Evolutionary conservation across 2,113 vertebrate genomes (phyloP), one percentile per base, ranked within the genome.

Genomic region (Corythornis madagascariensis): DNA sequence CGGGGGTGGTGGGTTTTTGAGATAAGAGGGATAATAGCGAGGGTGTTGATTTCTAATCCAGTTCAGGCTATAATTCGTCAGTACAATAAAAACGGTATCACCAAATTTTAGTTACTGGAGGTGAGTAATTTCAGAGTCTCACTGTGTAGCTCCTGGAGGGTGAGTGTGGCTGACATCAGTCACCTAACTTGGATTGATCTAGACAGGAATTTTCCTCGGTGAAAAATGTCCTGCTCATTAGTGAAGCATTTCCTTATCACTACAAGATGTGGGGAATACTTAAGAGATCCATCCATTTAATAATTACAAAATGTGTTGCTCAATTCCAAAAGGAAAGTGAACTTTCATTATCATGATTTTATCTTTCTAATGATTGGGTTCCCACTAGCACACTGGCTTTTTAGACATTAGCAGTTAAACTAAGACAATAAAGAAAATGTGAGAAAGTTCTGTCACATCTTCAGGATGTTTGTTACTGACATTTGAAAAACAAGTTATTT

Each of bases 401-500:
- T 73, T 90, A 93, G 77, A 33, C 14, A 33, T 7, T 24, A 75
- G 43, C 28, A 70, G 33, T 69, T 86, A 69, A 84, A 53, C 42
- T 71, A 70, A 67, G 40, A 6, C 38, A 85, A 72, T 13, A 86
- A 53, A 80, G 16, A 35, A 38, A 83, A 50, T 65, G 56, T 93
- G 82, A 60, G 72, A 76, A 95, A 85, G 60, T 76, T 90, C 76
- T 79, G 20, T 76, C 91, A 77, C 48, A 55, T 76, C 57, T 59
- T 92, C 31, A 42, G 24, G 52, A 61, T 61, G 22, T 57, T 10
- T 75, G 6, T 55, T 81, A 85, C 48, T 91, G 22, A 48, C 26
- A 77, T 77, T 42, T 81, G 28, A 60, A 81, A 95, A 75, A 38
- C 45, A 87, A 72, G 66, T 84, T 31, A 60, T 71, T 75, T 83